phyloP scores from a whole-genome alignment of 2,113 vertebrate species.

The Choloepus hoffmanni region DNA sequence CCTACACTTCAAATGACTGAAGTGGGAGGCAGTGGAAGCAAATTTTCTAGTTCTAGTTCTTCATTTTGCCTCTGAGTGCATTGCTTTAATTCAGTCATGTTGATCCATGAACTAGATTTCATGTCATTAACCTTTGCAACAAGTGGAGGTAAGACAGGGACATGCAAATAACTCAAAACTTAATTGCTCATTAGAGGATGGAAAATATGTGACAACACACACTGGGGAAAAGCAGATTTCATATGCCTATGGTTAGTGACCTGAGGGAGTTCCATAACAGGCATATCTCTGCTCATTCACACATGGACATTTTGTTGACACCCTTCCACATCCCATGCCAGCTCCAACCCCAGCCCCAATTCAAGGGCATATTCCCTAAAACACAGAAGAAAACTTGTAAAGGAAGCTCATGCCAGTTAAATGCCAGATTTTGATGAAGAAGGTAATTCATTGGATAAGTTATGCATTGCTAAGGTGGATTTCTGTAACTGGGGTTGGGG shows the following conservation, averaged over 20 bases:
- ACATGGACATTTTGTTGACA: neutral
- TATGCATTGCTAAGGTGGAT: neutral
- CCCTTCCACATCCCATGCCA: rapidly evolving
- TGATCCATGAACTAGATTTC: neutral
- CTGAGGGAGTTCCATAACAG: slow-evolving; percentile 37
- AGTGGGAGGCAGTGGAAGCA: neutral
- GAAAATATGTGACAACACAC: slow-evolving; percentile 51
- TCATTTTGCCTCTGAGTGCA: neutral
- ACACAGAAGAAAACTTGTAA: neutral
- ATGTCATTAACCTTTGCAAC: slow-evolving; percentile 25
- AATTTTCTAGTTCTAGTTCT: slow-evolving; percentile 12
- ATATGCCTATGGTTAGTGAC: neutral
- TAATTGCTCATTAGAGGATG: neutral
- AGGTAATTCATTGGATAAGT: neutral
- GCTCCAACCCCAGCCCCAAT: neutral
- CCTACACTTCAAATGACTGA: neutral
- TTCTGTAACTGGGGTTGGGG: neutral
- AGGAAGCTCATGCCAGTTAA: neutral
- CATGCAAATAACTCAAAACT: slow-evolving; percentile 37
- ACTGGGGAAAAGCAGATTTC: slow-evolving; percentile 10
- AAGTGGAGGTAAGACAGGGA: slow-evolving; percentile 16
- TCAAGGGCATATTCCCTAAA: neutral
- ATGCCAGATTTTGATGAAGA: neutral
- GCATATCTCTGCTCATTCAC: neutral
- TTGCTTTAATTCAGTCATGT: neutral